Evolutionary conservation across 2,113 vertebrate genomes (phyloP).

Genomic region (Donacobius atricapilla): DNA sequence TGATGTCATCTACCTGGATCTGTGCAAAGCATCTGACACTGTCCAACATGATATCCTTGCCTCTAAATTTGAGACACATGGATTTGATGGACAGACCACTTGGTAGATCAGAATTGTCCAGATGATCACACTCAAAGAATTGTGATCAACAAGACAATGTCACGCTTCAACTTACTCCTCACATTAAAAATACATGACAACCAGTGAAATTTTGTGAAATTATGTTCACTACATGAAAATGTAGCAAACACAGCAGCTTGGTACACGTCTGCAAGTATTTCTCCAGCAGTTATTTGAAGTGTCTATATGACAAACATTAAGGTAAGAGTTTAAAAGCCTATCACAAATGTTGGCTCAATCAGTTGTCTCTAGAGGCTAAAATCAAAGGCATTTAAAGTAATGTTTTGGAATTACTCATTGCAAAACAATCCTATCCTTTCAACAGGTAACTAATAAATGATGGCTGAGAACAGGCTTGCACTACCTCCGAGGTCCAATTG

Average conservation of each 20-base stretch:
- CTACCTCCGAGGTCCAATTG: slow-evolving; percentile 50
- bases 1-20: neutral
- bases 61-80: neutral
- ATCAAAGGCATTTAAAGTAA: slow-evolving; percentile 70
- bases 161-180: neutral
- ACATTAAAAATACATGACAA: neutral
- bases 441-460: slow-evolving; percentile 74
- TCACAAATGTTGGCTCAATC: slow-evolving; percentile 26
- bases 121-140: neutral
- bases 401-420: slow-evolving; percentile 70
- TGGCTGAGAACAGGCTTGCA: slow-evolving; percentile 61
- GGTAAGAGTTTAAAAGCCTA: slow-evolving; percentile 41
- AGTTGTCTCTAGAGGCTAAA: slow-evolving; percentile 45
- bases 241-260: neutral
- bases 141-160: neutral
- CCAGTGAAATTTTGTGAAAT: neutral
- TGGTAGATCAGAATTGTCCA: neutral
- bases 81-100: neutral
- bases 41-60: neutral
- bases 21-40: neutral
- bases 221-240: neutral
- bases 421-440: slow-evolving; percentile 63
- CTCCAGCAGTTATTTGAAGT: neutral
- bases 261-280: neutral
- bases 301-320: slow-evolving; percentile 8